Evolutionary conservation across 2,888 invertebrate genomes (phyloP).

Genomic region (Chymomyza procnemis): DNA sequence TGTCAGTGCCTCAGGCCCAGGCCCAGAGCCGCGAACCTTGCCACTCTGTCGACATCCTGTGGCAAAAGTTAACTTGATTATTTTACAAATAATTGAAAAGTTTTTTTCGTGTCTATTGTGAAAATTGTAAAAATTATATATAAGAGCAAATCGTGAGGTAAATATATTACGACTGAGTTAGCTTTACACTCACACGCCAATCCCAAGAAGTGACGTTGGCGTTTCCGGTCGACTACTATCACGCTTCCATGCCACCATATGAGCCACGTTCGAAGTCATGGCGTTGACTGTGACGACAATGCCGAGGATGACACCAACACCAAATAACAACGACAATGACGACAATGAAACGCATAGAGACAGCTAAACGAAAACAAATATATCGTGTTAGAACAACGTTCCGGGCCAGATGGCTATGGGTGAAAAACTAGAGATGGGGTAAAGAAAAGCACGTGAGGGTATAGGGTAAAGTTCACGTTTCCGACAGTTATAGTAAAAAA

Average conservation of each 20-base stretch:
- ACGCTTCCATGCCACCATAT: constrained; percentile 31
- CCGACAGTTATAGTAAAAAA: background rate
- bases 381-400: constrained; percentile 43
- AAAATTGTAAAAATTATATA: constrained; percentile 60
- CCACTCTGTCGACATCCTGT: constrained; percentile 30
- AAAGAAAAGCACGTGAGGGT: background rate
- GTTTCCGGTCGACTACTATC: constrained; percentile 43
- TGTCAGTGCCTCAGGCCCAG: constrained; percentile 17
- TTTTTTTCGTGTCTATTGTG: constrained; percentile 38
- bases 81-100: constrained; percentile 73
- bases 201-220: constrained; percentile 23
- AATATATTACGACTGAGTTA: constrained; percentile 22
- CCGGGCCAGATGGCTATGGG: constrained; percentile 15
- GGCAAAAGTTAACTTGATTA: constrained; percentile 69
- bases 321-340: constrained; percentile 21
- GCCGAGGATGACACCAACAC: constrained; percentile 26
- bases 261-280: constrained; percentile 42
- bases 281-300: constrained; percentile 59
- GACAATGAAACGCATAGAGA: constrained; percentile 7
- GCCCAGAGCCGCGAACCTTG: background rate
- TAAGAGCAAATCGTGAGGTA: constrained; percentile 24
- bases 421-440: background rate
- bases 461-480: background rate
- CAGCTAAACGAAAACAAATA: constrained; percentile 25
- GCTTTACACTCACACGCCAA: background rate